Evolutionary conservation across 2,113 vertebrate species (phyloP).

Genomic region (Laticauda colubrina): DNA sequence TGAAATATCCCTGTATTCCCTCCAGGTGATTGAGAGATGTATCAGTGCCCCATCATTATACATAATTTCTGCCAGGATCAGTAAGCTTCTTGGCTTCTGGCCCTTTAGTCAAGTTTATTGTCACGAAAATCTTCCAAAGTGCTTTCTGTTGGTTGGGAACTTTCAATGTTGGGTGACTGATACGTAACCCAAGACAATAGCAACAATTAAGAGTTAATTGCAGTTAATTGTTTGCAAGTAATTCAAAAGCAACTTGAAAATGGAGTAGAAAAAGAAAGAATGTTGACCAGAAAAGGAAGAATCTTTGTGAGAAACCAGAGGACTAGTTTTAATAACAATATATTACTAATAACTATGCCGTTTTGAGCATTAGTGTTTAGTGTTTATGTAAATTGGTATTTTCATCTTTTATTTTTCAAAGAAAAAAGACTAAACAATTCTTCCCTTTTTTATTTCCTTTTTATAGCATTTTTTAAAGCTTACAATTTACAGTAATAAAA

Average conservation of each 20-base stretch:
- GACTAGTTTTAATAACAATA: neutral
- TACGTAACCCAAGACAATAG: neutral
- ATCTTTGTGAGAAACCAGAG: neutral
- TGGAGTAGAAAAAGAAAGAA: neutral
- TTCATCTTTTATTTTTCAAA: neutral
- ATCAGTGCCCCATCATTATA: neutral
- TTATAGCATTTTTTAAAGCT: too few species aligned
- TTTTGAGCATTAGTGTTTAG: neutral
- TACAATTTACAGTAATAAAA: too few species aligned
- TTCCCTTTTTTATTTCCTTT: neutral
- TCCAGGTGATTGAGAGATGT: neutral
- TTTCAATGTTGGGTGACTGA: neutral
- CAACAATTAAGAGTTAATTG: neutral
- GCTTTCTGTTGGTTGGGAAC: neutral
- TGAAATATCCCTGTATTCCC: neutral
- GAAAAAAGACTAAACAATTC: neutral
- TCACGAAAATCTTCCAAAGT: neutral
- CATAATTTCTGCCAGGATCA: neutral
- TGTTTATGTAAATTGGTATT: rapidly evolving
- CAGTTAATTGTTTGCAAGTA: neutral
- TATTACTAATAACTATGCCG: neutral
- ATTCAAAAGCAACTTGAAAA: neutral
- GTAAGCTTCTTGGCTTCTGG: neutral
- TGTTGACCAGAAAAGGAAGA: neutral
- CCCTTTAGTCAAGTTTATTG: neutral